These are phyloP conservation scores for Parnassius orleans DNA, from an alignment of 2,888 invertebrate genomes.

Conservation along the genomic window DNA sequence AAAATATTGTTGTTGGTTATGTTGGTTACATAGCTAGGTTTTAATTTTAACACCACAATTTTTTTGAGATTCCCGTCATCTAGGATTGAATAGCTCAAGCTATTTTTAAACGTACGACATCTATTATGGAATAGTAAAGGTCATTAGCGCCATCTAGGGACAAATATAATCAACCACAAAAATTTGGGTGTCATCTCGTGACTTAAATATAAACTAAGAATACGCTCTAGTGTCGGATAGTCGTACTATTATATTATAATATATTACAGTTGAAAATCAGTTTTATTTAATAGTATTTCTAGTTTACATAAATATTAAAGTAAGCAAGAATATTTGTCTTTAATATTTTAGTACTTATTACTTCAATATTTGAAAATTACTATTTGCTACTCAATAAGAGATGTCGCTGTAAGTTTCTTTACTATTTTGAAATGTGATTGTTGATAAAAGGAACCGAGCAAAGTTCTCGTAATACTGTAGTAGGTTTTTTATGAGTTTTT, in stretches of 20 bases:
- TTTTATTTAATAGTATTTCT: not conserved
- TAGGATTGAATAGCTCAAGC: slow-evolving; percentile 1
- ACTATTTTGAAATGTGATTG: not conserved
- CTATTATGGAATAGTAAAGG: not conserved
- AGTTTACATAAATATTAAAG: too few relatives aligned
- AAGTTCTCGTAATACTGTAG: too few relatives aligned
- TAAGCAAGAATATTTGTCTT: too few relatives aligned
- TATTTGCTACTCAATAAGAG: slow-evolving; percentile 1
- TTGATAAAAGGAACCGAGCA: too few relatives aligned
- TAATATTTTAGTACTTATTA: too few relatives aligned
- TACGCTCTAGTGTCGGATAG: slow-evolving; percentile 11
- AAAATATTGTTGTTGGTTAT: too few relatives aligned
- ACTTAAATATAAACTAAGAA: not conserved
- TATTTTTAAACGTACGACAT: not conserved
- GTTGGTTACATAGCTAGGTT: too few relatives aligned
- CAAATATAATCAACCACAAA: not conserved
- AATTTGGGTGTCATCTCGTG: slow-evolving; percentile 2
- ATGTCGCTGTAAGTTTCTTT: slow-evolving; percentile 2
- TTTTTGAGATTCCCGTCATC: not conserved
- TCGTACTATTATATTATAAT: not conserved
- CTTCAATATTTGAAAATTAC: not conserved
- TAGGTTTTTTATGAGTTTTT: too few relatives aligned
- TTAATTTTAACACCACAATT: not conserved
- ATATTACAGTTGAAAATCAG: not conserved
- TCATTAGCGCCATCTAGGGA: slow-evolving; percentile 2